These are phyloP conservation scores for Myotis davidii DNA, from an alignment of 2,113 vertebrate genomes.

Conservation along the genomic window DNA sequence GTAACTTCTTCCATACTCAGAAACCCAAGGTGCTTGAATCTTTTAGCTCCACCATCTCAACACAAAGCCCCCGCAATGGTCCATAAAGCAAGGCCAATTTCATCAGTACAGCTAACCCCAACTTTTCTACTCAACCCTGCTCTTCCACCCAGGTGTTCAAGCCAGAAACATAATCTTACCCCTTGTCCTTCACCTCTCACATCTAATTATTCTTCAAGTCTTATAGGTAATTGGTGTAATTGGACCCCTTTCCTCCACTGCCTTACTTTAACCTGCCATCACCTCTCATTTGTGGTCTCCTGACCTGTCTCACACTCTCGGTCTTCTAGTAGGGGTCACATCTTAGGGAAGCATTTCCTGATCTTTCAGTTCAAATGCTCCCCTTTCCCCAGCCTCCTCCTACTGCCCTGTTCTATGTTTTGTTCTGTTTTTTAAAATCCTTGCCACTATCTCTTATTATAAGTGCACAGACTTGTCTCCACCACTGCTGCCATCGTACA, in stretches of 20 bases:
- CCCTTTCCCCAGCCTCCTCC: neutral
- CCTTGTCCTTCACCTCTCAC: neutral
- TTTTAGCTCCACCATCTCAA: neutral
- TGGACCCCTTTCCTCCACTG: neutral
- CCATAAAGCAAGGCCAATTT: neutral
- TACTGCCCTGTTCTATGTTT: neutral
- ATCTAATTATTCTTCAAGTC: neutral
- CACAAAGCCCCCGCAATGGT: neutral
- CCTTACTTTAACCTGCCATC: neutral
- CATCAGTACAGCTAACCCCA: neutral
- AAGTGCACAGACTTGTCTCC: neutral
- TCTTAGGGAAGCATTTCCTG: neutral
- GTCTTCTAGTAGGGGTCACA: neutral
- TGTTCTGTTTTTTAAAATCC: neutral
- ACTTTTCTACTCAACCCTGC: neutral
- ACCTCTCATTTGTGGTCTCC: neutral
- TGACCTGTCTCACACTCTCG: neutral
- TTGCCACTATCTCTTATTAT: neutral
- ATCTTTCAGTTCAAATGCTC: neutral
- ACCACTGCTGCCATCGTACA: neutral
- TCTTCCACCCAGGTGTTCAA: neutral
- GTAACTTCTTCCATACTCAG: neutral
- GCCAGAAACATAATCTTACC: neutral
- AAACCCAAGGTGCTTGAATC: neutral
- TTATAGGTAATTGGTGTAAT: neutral